Percentiles rank a stretch among this genome's conserved stretches.
Conservation (phyloP, 2,888 invertebrate species). For the Anoplius nigerrimus region DNA sequence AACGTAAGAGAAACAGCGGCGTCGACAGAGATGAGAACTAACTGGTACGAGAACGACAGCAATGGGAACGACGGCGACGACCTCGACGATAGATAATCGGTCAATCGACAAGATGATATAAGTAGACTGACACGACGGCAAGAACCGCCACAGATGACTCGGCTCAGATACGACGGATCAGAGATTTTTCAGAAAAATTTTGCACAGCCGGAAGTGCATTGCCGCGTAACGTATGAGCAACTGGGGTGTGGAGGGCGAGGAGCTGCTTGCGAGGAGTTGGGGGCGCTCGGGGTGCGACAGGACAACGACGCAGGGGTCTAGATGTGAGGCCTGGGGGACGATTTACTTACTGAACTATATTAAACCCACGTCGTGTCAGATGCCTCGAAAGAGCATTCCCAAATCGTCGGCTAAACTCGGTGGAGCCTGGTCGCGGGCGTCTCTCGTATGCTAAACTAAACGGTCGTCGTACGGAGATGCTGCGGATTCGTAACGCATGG, state of each 20-base stretch:
- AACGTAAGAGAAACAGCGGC: not conserved
- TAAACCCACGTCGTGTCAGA: constrained; percentile 45
- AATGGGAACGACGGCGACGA: not conserved
- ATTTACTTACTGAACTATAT: constrained; percentile 62
- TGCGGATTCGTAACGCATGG: constrained; percentile 64
- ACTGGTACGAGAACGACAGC: constrained; percentile 8
- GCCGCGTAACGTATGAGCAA: constrained; percentile 35
- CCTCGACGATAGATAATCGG: not conserved
- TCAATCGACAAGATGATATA: not conserved
- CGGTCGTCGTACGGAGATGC: constrained; percentile 40
- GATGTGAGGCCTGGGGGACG: constrained; percentile 50
- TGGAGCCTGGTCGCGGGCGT: constrained; percentile 28
- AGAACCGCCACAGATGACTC: constrained; percentile 2
- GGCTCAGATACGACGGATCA: not conserved
- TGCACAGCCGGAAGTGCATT: constrained; percentile 58
- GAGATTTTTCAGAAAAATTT: constrained; percentile 41
- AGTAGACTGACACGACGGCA: not conserved
- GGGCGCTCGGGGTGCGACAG: constrained; percentile 49
- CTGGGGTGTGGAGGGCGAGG: constrained; percentile 2
- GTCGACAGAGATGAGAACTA: not conserved
- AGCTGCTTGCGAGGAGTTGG: constrained; percentile 3
- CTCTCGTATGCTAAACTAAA: constrained; percentile 40
- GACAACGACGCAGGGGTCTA: constrained; percentile 61
- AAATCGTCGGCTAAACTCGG: constrained; percentile 28
- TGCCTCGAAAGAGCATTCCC: constrained; percentile 42